Evolutionary conservation across 2,888 invertebrate genomes (phyloP), one percentile per base, ranked within the genome.

Genomic region (Xanthorhoe spadicearia): DNA sequence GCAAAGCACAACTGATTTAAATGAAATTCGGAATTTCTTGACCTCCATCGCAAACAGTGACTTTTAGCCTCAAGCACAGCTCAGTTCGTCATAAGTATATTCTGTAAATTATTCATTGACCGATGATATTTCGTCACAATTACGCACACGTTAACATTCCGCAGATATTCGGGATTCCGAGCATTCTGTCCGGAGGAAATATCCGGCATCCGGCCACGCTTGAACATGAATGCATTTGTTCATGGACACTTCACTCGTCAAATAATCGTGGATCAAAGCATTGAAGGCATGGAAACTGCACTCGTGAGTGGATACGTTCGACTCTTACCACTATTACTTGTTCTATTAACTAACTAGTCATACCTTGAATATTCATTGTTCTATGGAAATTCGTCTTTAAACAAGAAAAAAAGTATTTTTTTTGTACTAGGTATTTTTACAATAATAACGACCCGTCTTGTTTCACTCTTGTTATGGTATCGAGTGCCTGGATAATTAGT

Each of bases 111-210:
- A 63, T 57, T 57, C 60, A 63, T 9, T 7, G 58, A 53, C 17
- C 38, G 28, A 58, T 32, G 50, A 66, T 49, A 58, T 58, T 54
- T 43, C 38, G 46, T 46, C 46, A 57, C 49, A 66, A 66, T 48
- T 58, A 46, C 18, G 51, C 43, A 55, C 56, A 38, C 23, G 8
- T 43, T 18, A 28, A 50, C 35, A 56, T 48, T 28, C 48, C 35
- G 55, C 54, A 6, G 48, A 48, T 15, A 35, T 46, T 55, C 35
- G 58, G 52, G 48, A 67, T 63, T 10, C 18, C 35, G 56, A 53
- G 49, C 52, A 63, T 67, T 60, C 60, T 48, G 51, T 18, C 13
- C 35, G 38, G 51, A 60, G 67, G 63, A 63, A 60, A 63, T 64
- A 64, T 67, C 56, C 53, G 63, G 56, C 43, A 53, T 67, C 63